phyloP scores from a whole-genome alignment of 2,888 invertebrate genomes.

The Hedya salicella region DNA sequence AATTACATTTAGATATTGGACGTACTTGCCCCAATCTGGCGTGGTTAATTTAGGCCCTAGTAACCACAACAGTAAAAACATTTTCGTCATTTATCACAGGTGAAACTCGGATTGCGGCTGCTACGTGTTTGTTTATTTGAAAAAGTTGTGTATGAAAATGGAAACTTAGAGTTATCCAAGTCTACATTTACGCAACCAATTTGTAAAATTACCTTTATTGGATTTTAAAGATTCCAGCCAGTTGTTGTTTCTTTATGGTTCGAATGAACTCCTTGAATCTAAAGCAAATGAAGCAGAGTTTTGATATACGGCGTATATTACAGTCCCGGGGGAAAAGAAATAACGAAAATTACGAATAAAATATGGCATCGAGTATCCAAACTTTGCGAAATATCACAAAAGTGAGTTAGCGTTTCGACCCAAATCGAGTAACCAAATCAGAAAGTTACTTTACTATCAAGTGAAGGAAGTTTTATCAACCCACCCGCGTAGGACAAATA shows the following conservation, averaged over 20 bases:
- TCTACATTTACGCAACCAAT: conserved; percentile 9
- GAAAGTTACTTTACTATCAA: conserved; percentile 32
- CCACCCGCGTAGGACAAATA: conserved; percentile 1
- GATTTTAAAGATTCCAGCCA: conserved; percentile 20
- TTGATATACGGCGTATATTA: conserved; percentile 1
- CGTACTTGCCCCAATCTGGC: conserved; percentile 7
- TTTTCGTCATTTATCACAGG: conserved; percentile 23
- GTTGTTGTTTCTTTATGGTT: neutral
- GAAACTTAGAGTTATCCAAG: too few species aligned
- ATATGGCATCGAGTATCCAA: conserved; percentile 22
- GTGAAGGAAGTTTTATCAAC: conserved; percentile 22
- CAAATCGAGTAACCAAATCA: conserved; percentile 38
- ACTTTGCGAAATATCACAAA: conserved; percentile 27
- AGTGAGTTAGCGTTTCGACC: conserved; percentile 17
- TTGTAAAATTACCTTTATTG: conserved; percentile 2
- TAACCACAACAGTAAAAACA: conserved; percentile 4
- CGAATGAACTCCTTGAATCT: conserved; percentile 4
- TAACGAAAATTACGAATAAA: conserved; percentile 19
- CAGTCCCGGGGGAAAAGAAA: neutral
- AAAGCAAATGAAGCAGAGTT: conserved; percentile 5
- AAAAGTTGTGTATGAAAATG: too few species aligned
- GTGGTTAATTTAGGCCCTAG: conserved; percentile 16
- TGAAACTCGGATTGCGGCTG: conserved; percentile 5
- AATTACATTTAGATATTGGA: conserved; percentile 29
- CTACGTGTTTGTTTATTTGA: neutral